Conservation (phyloP, 1,140 invertebrate species). For the Lerema accius region DNA sequence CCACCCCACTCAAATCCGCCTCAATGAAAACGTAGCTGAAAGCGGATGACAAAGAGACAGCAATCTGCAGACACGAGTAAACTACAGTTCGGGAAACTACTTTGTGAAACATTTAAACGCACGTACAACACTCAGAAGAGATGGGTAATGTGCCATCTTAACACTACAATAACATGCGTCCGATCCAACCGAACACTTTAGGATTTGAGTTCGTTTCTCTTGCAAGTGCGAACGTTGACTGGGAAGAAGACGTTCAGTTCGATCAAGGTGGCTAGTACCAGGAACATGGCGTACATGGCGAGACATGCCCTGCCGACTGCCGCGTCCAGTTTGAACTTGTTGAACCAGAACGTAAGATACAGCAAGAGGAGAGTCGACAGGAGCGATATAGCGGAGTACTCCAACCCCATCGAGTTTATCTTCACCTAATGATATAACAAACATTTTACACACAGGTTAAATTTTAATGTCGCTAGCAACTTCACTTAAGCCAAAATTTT, state of each 20-base stretch:
- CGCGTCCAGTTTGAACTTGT: constrained; percentile 92
- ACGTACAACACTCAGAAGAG: constrained; percentile 21
- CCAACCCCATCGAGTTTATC: constrained; percentile 91
- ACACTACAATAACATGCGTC: constrained; percentile 18
- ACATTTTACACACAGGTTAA: constrained; percentile 26
- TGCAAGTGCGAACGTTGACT: constrained; percentile 92
- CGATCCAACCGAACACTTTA: constrained; percentile 51
- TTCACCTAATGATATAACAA: constrained; percentile 71
- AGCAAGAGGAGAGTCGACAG: constrained; percentile 92
- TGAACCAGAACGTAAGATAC: constrained; percentile 90
- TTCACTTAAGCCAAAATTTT: too few species aligned
- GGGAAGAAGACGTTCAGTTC: constrained; percentile 95
- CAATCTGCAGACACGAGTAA: too few species aligned
- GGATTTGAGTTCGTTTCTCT: constrained; percentile 68
- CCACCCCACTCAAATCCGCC: too few species aligned
- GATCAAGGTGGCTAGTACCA: constrained; percentile 92
- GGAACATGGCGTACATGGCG: constrained; percentile 91
- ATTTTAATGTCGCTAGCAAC: constrained; percentile 8
- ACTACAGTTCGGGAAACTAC: too few species aligned
- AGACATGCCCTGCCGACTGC: constrained; percentile 91
- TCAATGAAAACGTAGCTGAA: too few species aligned
- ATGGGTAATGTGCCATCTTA: constrained; percentile 2
- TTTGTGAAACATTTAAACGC: too few species aligned
- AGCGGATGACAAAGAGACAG: too few species aligned
- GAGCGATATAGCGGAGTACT: constrained; percentile 92